These are phyloP conservation scores for Plestiodon gilberti DNA, from an alignment of 2,113 vertebrate genomes.

Conservation along the genomic window DNA sequence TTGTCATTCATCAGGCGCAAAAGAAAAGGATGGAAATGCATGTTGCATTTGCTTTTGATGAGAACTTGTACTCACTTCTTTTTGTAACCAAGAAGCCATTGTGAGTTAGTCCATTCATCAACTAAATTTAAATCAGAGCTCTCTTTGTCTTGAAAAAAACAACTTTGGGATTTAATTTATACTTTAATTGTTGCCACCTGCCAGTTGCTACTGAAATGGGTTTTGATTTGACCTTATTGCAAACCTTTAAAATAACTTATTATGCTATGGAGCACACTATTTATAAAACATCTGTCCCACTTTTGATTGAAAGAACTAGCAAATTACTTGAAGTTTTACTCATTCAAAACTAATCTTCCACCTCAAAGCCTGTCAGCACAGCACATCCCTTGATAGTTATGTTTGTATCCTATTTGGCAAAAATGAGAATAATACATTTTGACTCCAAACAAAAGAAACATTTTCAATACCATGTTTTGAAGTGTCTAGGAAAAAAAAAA, in stretches of 20 bases:
- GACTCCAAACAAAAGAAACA: conserved; percentile 55
- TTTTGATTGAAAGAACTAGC: conserved; percentile 53
- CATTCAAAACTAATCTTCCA: conserved; percentile 59
- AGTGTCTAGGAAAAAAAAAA: conserved; percentile 38
- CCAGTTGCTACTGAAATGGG: conserved; percentile 19
- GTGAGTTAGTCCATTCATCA: conserved; percentile 7
- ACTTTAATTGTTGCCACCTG: conserved; percentile 35
- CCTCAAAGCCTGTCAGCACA: conserved; percentile 44
- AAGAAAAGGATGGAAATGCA: conserved; percentile 29
- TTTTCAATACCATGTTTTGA: conserved; percentile 59
- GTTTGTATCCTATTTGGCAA: conserved; percentile 34
- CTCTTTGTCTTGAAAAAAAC: conserved; percentile 14
- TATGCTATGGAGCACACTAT: conserved; percentile 24
- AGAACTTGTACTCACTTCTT: conserved; percentile 15
- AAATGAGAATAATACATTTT: conserved; percentile 49
- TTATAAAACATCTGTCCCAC: conserved; percentile 59
- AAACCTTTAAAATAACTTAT: conserved; percentile 47
- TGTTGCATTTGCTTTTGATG: background rate
- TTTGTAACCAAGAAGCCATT: conserved; percentile 18
- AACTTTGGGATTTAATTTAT: conserved; percentile 46
- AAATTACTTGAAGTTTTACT: conserved; percentile 68
- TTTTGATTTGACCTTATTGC: conserved; percentile 43
- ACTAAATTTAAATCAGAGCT: conserved; percentile 30
- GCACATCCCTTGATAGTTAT: conserved; percentile 45
- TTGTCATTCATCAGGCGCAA: background rate